A percentile compares a stretch with the other conserved stretches of the same genome.
Conservation (phyloP, 2,113 vertebrate genomes). For the Nothobranchius kuhntae region DNA sequence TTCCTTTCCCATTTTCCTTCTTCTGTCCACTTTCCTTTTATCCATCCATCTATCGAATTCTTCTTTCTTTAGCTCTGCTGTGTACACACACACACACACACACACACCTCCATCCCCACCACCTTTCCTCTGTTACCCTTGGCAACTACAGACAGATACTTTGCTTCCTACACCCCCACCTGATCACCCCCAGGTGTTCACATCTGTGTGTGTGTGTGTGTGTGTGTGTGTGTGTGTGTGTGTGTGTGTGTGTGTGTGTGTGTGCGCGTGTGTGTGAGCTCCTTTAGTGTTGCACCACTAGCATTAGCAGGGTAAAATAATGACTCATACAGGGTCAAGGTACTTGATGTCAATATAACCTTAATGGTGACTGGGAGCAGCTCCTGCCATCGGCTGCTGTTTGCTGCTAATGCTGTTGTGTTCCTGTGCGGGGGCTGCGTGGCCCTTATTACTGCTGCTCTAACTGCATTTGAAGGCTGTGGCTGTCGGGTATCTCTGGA, state of each 20-base stretch:
- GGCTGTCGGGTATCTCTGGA: not conserved
- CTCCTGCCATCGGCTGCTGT: constrained; percentile 13
- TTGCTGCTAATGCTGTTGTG: constrained; percentile 22
- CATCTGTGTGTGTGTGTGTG: constrained; percentile 4
- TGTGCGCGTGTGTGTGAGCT: constrained; percentile 5
- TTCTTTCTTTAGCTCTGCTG: constrained; percentile 46
- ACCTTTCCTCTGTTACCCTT: constrained; percentile 62
- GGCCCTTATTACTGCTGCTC: constrained; percentile 6
- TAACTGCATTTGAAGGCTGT: constrained; percentile 3
- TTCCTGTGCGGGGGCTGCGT: constrained; percentile 11
- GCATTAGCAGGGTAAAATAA: constrained; percentile 47
- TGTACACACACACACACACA: not conserved
- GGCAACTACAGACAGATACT: constrained; percentile 68
- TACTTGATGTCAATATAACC: constrained; percentile 60
- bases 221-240: constrained; percentile 14
- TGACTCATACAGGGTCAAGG: constrained; percentile 59
- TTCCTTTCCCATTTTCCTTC: no score
- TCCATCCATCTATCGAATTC: constrained; percentile 22
- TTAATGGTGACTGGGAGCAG: constrained; percentile 37
- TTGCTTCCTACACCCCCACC: constrained; percentile 38
- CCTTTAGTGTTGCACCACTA: constrained; percentile 33
- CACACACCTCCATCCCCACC: constrained; percentile 12
- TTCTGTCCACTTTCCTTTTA: not conserved
- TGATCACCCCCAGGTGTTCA: constrained; percentile 14
- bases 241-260: not conserved